Percentiles rank a stretch among this genome's conserved stretches.
These are phyloP conservation scores for Chiroxiphia lanceolata DNA, from an alignment of 2,797 vertebrate genomes.

Conservation along the genomic window DNA sequence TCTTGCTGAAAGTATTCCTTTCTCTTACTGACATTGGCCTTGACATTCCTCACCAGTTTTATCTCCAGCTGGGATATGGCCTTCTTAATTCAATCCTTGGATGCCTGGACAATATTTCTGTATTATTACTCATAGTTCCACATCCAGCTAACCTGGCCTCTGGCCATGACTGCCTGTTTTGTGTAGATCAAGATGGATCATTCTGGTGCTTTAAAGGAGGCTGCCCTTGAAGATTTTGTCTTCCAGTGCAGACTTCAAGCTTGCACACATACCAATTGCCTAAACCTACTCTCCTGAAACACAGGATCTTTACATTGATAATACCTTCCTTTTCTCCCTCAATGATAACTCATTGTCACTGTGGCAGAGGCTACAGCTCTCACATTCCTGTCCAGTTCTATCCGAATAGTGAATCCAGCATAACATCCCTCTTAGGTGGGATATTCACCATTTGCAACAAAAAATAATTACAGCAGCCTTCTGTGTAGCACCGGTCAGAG, in stretches of 20 bases:
- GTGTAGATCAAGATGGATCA: not conserved
- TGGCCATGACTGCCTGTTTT: not conserved
- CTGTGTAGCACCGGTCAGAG: not conserved
- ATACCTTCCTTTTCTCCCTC: not conserved
- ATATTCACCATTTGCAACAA: not conserved
- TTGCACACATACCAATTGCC: not conserved
- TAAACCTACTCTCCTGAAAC: not conserved
- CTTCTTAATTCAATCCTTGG: slow-evolving; percentile 6
- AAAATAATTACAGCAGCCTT: not conserved
- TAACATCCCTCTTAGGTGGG: not conserved
- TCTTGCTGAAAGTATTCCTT: not conserved
- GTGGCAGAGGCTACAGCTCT: not conserved
- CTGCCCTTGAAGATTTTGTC: not conserved
- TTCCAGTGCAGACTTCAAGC: not conserved
- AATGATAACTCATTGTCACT: not conserved
- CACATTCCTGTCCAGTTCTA: not conserved
- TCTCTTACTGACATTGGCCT: not conserved
- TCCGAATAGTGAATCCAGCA: not conserved
- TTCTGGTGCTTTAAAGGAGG: not conserved
- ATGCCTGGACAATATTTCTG: not conserved
- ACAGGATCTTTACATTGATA: not conserved
- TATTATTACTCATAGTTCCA: not conserved
- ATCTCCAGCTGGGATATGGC: not conserved
- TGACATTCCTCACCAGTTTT: not conserved
- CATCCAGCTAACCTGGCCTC: not conserved